phyloP scores from a whole-genome alignment of 2,797 vertebrate genomes.

The Megaceryle alcyon region DNA sequence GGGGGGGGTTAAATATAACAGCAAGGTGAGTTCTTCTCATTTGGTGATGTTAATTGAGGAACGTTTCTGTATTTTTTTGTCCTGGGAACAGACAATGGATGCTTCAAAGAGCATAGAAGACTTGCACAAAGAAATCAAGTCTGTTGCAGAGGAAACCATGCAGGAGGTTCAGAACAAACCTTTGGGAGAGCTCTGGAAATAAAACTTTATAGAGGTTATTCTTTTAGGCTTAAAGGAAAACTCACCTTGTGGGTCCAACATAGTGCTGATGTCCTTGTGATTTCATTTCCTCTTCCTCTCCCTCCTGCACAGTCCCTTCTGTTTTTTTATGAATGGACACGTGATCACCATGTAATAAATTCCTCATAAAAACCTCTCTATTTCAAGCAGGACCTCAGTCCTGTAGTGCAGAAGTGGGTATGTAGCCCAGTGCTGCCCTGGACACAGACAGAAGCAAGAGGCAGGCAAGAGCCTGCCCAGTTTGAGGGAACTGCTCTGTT shows the following conservation, averaged over 20 bases:
- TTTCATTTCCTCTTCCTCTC: neutral
- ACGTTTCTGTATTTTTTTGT: neutral
- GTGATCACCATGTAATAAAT: rapidly evolving
- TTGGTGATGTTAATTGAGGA: neutral
- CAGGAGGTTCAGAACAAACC: constrained; percentile 68
- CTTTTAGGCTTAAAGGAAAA: too few species aligned
- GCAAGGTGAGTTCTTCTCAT: neutral
- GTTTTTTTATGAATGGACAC: neutral
- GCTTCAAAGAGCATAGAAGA: constrained; percentile 86
- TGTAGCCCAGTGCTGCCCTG: neutral
- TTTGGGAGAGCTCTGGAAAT: constrained; percentile 88
- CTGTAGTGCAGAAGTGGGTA: neutral
- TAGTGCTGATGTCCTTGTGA: neutral
- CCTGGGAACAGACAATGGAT: constrained; percentile 75
- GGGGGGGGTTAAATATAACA: neutral
- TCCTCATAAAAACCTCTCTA: neutral
- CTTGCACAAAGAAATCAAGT: constrained; percentile 84
- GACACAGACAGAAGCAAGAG: neutral
- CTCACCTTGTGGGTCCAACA: neutral
- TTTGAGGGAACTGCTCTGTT: rapidly evolving
- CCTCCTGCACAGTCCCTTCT: neutral
- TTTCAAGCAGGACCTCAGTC: neutral
- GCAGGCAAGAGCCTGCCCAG: neutral
- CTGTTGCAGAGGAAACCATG: constrained; percentile 76
- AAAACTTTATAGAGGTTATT: neutral